Evolutionary conservation across 1,140 invertebrate genomes (phyloP), one percentile per base, ranked within the genome.

Genomic region (Palaemon carinicauda): DNA sequence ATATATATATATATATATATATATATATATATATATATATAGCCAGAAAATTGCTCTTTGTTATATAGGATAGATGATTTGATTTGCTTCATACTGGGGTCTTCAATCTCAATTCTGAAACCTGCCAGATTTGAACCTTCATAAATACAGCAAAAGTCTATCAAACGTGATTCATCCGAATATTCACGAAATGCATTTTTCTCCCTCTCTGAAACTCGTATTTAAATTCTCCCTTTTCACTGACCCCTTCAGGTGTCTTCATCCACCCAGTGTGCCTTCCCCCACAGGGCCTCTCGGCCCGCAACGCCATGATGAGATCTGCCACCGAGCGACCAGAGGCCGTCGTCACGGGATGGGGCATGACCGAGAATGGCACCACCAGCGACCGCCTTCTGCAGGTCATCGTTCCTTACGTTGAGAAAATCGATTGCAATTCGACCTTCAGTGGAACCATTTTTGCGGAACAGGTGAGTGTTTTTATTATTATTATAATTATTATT

Each of bases 261-360:
- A 41, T 86, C 19, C 29, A 50, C 9, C 75, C 83, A 0, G 65
- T 86, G 21, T 86, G 77, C 71, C 19, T 86, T 24, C 83, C 83
- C 9, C 77, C 77, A 17, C 17, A 27, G 0, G 60, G 24, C 19
- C 31, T 86, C 5, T 31, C 77, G 9, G 60, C 65, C 9, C 41
- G 0, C 3, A 41, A 15, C 0, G 29, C 10, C 27, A 4, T 21
- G 9, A 17, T 2, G 2, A n/a, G 10, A 12, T 14, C 21, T 7
- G 29, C 1, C 27, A 1, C n/a, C 9, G 15, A 1, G 9, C 9
- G 10, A 17, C n/a, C 21, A n/a, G 50, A n/a, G 7, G 74, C 75
- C 17, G 21, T 27, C 24, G 56, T 54, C 14, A 69, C 83, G 19
- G 77, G 83, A 33, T 86, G 83, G 83, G 83, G 77, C 9, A 73